phyloP scores from a whole-genome alignment of 2,888 invertebrate species.

The Clitarchus hookeri region DNA sequence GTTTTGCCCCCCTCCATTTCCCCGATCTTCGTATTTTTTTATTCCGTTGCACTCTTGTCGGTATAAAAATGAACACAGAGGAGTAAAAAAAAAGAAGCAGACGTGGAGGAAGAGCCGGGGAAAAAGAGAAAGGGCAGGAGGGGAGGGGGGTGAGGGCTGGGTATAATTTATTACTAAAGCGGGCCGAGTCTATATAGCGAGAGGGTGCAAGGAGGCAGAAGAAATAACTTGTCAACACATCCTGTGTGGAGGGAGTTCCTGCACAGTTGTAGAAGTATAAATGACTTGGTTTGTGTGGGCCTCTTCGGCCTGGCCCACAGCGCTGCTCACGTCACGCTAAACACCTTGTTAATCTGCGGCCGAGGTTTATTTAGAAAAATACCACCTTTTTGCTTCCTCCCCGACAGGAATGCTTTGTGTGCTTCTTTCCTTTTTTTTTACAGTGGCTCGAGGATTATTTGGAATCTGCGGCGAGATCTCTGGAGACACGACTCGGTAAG shows the following conservation, averaged over 20 bases:
- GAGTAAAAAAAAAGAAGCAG: neutral
- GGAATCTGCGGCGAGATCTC: neutral
- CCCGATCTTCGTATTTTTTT: neutral
- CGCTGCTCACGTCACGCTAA: neutral
- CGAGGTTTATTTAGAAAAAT: neutral
- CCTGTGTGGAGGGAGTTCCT: neutral
- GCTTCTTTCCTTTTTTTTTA: neutral
- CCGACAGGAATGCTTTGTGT: neutral
- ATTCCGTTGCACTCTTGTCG: constrained; percentile 20
- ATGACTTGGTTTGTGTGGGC: neutral
- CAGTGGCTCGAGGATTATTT: neutral
- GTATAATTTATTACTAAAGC: constrained; percentile 15
- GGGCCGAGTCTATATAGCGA: neutral
- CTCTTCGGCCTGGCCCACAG: neutral
- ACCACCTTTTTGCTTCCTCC: neutral
- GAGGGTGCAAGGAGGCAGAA: neutral
- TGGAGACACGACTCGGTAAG: neutral
- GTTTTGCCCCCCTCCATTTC: neutral
- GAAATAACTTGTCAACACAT: constrained; percentile 27
- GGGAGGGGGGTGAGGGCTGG: neutral
- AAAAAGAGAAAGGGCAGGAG: neutral
- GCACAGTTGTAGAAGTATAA: neutral
- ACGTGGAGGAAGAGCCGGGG: neutral
- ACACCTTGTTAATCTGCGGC: constrained; percentile 20
- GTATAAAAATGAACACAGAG: constrained; percentile 16